Base-by-base conservation (phyloP, 2,113 vertebrate genomes). In the Oophaga pumilio region DNA sequence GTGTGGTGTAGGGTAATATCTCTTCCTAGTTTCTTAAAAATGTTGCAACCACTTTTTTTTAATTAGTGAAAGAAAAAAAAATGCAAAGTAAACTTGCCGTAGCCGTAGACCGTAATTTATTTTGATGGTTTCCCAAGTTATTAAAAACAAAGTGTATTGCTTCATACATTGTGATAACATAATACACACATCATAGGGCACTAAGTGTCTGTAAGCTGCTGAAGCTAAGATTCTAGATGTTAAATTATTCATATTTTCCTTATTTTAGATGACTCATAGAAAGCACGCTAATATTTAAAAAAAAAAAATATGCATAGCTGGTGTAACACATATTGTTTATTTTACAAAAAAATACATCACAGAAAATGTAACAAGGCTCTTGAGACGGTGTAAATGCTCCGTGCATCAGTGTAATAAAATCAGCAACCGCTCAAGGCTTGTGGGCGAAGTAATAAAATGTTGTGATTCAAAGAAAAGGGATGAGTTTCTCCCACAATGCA, bases 1-100 rank as follows among this genome's bases (percentile, higher is more conserved):
- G 52, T 87, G 76, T 62, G 85, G 88, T 82, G 87, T 89, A 89
- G 87, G 92, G 92, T 92, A 90, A 89, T 88, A 87, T 82, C 76
- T 79, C 74, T 90, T 81, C 89, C 90, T 10, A 90, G 77, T 91
- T 93, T 68, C 88, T 91, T 89, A 91, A 82, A 87, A 82, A 71
- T 82, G 79, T 56, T 57, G 26, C 79, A 77, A 62, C 57, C 59
- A 68, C 81, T 84, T 74, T 82, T 87, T 82, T 78, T 84, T 88
- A 76, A 57, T 83, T 52, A 71, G 11, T 17, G 6, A 8, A 7
- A 49, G 49, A 28, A 76, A 77, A 26, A 62, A 76, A 62, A 81
- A 81, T 66, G 52, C 86, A 28, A 82, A 83, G 78, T 62, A 60
- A 69, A 24, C 28, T 88, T 33, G 17, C 52, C 14, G 14, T 28